Evolutionary conservation across 2,113 vertebrate species (phyloP), one percentile per base, ranked within the genome.

Genomic region (Callionymus lyra): DNA sequence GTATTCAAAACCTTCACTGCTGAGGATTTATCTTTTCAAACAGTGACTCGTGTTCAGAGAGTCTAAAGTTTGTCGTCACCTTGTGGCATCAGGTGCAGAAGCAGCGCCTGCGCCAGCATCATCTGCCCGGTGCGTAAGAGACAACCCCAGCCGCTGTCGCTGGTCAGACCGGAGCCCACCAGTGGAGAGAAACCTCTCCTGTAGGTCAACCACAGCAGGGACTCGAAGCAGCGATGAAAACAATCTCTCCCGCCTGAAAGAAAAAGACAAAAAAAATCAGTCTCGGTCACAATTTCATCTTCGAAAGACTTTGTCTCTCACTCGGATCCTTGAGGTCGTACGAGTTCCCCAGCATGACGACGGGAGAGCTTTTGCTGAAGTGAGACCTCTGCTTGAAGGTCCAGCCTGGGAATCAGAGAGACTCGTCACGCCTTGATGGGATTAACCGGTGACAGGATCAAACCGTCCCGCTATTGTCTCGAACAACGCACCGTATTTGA

Each of bases 131-230:
- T 88, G 6, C 92, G 86, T 2, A 95, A 58, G 71, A 91, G 89
- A 64, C 92, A 95, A 10, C 92, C 90, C 92, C 91, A 95, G 51
- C 92, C 91, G 1, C 89, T 86, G 76, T 94, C 92, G 0, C 88
- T 89, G 50, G 88, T 90, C 59, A 88, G 80, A 9, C 66, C 56
- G 10, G 83, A 76, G 38, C 88, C 86, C 0, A 71, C 57, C 10
- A 94, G 70, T 1, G 62, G 77, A 1, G 80, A 81, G 64, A 94
- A 92, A 36, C 89, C 88, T 18, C 83, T 76, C 41, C 92, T 83
- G 59, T 94, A 94, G 0, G 90, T 93, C 62, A 94, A 39, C 92
- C 92, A 94, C 31, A 92, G 58, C 4, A 87, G 79, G 1, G 92
- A 90, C 1, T 75, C 44, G 9, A 92, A 93, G 55, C 80, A 77